phyloP scores from a whole-genome alignment of 2,888 invertebrate genomes.

The Nomada flava region DNA sequence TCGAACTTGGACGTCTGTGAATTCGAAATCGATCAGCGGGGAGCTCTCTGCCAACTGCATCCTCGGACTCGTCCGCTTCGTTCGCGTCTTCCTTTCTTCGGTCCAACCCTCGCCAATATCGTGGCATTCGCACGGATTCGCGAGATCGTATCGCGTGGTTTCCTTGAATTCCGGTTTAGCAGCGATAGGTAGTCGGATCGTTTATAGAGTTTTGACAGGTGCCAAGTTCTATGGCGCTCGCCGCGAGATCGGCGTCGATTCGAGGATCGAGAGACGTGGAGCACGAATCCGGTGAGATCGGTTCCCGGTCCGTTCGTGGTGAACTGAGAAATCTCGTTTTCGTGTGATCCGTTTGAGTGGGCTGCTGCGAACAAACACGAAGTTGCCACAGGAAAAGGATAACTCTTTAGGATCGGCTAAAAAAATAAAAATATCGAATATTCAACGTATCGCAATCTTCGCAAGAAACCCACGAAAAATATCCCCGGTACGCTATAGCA shows the following conservation, averaged over 20 bases:
- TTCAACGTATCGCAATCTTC: too few species aligned
- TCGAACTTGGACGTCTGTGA: background rate
- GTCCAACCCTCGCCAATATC: conserved; percentile 28
- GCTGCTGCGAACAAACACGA: background rate
- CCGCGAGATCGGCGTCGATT: conserved; percentile 53
- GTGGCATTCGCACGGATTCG: conserved; percentile 65
- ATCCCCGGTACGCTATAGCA: too few species aligned
- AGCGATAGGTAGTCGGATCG: conserved; percentile 48
- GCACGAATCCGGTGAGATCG: conserved; percentile 32
- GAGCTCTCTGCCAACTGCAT: conserved; percentile 4
- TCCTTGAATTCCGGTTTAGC: conserved; percentile 52
- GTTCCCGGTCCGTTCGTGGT: conserved; percentile 15
- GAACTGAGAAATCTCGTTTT: conserved; percentile 34
- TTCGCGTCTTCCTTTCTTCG: conserved; percentile 21
- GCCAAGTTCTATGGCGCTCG: conserved; percentile 25
- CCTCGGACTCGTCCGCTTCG: conserved; percentile 7
- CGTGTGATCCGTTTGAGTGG: background rate
- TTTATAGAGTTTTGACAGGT: conserved; percentile 62
- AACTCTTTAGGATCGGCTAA: too few species aligned
- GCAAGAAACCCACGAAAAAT: too few species aligned
- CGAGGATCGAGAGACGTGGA: conserved; percentile 56
- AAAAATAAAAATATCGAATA: too few species aligned
- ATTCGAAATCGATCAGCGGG: conserved; percentile 14
- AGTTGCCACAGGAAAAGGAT: too few species aligned
- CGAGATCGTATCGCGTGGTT: conserved; percentile 67